Percentiles rank a stretch among this genome's conserved stretches.
Evolutionary conservation across 1,140 invertebrate species (phyloP).

Genomic region (Cotesia vestalis): DNA sequence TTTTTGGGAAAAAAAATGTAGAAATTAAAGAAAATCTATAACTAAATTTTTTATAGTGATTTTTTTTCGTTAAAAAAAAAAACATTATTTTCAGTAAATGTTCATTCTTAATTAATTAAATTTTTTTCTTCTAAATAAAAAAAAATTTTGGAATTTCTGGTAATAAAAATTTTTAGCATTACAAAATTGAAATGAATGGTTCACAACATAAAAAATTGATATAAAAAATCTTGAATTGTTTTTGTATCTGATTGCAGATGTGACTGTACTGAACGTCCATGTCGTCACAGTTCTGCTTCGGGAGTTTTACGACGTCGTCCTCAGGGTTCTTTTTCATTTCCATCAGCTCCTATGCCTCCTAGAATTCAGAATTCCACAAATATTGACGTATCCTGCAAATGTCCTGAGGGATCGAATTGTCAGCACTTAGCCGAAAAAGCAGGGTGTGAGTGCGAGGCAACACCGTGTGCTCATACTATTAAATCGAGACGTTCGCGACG

Average conservation of each 20-base stretch:
- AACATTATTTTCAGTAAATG: too few relatives aligned
- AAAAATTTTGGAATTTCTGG: too few relatives aligned
- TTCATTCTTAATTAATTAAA: too few relatives aligned
- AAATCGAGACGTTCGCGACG: slow-evolving; percentile 51
- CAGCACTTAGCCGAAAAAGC: slow-evolving; percentile 42
- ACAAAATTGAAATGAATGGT: too few relatives aligned
- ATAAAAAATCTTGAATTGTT: neutral
- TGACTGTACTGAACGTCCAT: slow-evolving; percentile 55
- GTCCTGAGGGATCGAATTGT: slow-evolving; percentile 47
- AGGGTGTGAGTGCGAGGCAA: slow-evolving; percentile 54
- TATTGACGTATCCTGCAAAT: slow-evolving; percentile 45
- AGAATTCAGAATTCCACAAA: slow-evolving; percentile 34
- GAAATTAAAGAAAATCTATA: too few relatives aligned
- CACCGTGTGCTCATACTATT: slow-evolving; percentile 56
- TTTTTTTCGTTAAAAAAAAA: too few relatives aligned
- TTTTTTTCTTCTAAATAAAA: too few relatives aligned
- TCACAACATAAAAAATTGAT: neutral
- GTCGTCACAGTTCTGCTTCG: slow-evolving; percentile 46
- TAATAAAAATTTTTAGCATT: too few relatives aligned
- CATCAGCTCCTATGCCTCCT: slow-evolving; percentile 35
- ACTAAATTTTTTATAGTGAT: too few relatives aligned
- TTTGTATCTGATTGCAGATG: slow-evolving; percentile 48
- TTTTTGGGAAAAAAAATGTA: too few relatives aligned
- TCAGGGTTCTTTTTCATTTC: slow-evolving; percentile 45
- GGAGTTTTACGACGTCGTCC: slow-evolving; percentile 47